Percentiles rank a stretch among this genome's conserved stretches.
These are phyloP conservation scores for Mionectes olivaceus DNA, from an alignment of 2,797 vertebrate genomes.

Conservation along the genomic window DNA sequence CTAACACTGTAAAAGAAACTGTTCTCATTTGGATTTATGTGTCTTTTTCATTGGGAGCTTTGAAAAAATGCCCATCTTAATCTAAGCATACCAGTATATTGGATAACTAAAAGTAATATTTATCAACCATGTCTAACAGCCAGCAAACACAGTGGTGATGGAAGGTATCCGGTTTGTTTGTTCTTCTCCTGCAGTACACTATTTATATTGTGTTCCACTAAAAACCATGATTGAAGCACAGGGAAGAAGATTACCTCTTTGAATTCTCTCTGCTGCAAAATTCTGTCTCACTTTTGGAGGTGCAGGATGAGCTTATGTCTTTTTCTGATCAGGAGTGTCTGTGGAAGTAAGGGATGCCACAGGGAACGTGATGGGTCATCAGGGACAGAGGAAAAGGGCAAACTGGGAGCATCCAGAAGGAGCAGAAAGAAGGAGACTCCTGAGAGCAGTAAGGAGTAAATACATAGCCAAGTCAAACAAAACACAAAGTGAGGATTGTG, in stretches of 20 bases:
- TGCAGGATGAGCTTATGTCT: neutral
- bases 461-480: neutral
- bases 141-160: neutral
- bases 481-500: neutral
- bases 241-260: neutral
- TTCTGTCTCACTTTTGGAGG: neutral
- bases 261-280: neutral
- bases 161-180: neutral
- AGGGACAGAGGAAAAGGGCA: neutral
- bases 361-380: fast-evolving
- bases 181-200: neutral
- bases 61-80: neutral
- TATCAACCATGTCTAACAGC: neutral
- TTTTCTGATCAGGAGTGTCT: neutral
- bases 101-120: neutral
- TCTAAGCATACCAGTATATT: neutral
- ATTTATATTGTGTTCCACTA: neutral
- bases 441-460: neutral
- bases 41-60: neutral
- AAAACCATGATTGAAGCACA: neutral
- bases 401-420: neutral
- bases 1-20: neutral
- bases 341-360: neutral
- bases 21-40: neutral
- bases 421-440: neutral